These are phyloP conservation scores for Pterostichus niger DNA, from an alignment of 2,888 invertebrate genomes.

Conservation along the genomic window DNA sequence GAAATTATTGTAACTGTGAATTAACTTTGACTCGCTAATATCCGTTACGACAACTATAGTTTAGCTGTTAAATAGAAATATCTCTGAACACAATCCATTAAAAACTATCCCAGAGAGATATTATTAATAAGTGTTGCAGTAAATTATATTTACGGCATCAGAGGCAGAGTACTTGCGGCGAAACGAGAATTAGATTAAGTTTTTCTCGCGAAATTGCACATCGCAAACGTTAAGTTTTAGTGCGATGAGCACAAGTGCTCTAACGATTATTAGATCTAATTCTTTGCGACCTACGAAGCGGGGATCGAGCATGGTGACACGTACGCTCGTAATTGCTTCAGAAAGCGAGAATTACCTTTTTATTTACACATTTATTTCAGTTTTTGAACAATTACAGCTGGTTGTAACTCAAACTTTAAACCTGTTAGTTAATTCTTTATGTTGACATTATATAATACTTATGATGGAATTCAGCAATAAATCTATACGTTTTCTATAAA, in stretches of 20 bases:
- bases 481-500: no score
- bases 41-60: no score
- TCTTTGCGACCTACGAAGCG: constrained; percentile 6
- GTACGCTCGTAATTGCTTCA: constrained; percentile 28
- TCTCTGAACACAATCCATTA: background rate
- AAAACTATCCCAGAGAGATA: background rate
- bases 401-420: no score
- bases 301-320: background rate
- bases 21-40: no score
- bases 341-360: constrained; percentile 32
- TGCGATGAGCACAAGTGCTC: constrained; percentile 36
- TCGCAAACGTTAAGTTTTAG: constrained; percentile 43
- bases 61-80: background rate
- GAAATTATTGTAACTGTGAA: no score
- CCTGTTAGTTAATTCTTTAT: no score
- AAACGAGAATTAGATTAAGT: constrained; percentile 37
- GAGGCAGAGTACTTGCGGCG: constrained; percentile 5
- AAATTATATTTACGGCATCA: constrained; percentile 40
- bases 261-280: constrained; percentile 64
- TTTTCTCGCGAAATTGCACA: constrained; percentile 38
- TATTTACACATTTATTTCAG: constrained; percentile 33
- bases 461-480: no score
- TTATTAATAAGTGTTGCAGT: constrained; percentile 55
- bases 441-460: no score
- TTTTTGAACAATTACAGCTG: background rate